Base-by-base conservation (phyloP, 2,113 vertebrate genomes). In the Amblyornis subalaris region DNA sequence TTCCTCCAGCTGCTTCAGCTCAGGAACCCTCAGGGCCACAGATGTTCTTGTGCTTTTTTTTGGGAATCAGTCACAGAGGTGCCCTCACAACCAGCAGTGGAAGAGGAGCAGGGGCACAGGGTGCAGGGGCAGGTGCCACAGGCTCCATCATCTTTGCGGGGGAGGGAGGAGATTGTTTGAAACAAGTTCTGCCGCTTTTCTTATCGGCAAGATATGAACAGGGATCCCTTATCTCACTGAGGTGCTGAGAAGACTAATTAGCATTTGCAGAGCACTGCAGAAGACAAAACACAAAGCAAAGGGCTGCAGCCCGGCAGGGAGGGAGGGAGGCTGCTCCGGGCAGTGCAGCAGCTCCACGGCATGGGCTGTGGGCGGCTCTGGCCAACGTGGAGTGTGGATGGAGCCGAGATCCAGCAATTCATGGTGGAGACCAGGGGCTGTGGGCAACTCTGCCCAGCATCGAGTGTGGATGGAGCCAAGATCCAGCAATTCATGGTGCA, bases 161-260 rank as follows among this genome's bases (percentile, higher is more conserved):
- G 42, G 48, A 91, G 65, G 82, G 69, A 83, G 42, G 42, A 92
- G 90, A 80, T 53, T 89, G 77, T 84, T 85, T 94, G 23, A 89
- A 96, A 93, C 95, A 90, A 95, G 96, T 96, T 95, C 75, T 95
- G 66, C 93, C 2, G 16, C 70, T 94, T 95, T 93, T 38, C 89
- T 95, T 96, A 93, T 95, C 93, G 60, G 45, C 31, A 8, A 92
- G 93, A 94, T 90, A 93, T 17, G 90, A 95, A 71, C 57, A 67
- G 55, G 79, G 61, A 93, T 86, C 72, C 85, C 94, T 92, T 90
- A 94, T 91, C 89, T 60, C 33, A 14, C 36, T 8, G 69, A 90
- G 90, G 94, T 71, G 93, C 91, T 57, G 90, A 91, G 91, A 88
- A 77, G 88, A 45, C 80, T 96, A 88, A 96, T 96, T 96, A 95